Base-by-base conservation (phyloP, 53 echinoderm and acorn worm species). In the Holothuria scabra region DNA sequence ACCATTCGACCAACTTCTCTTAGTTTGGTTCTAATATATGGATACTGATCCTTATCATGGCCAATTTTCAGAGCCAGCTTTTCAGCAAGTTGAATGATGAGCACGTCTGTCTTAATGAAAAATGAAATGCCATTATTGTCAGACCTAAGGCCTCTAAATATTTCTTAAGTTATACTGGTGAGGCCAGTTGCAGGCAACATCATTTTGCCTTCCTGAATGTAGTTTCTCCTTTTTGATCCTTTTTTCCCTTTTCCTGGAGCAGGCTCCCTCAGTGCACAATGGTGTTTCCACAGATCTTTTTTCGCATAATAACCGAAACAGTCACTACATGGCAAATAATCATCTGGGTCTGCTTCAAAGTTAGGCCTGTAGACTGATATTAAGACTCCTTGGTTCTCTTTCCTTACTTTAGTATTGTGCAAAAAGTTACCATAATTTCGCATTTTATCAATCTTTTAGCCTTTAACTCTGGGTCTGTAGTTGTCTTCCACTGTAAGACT, bases 361-460 rank as follows among this genome's bases (percentile, higher is more conserved):
- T 31, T 83, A 65, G 89, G 89, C 59, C 86, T 75, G 31, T 92
- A 89, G 12, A 85, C 75, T 41, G 60, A 69, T 23, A 89, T 78
- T 20, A 92, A 48, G 48, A 35, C 59, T 52, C 92, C 6, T 76
- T 79, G 65, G 26, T 82, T 85, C 28, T 86, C 76, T 83, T 83
- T 55, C 38, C 86, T 35, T 26, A 92, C 89, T 71, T 83, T 86
- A 1, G 28, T 28, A 85, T 92, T 92, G 65, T 92, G 92, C 13
- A 86, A 28, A 69, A 82, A 84, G 59, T 93, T 90, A 12, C 89
- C 93, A 81, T 93, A 76, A 83, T 92, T 92, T 29, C 57, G 20
- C 79, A 90, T 90, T 64, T 74, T 90, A 38, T 90, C 56, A 90
- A 59, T 66, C 81, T 67, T 58, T 86, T 56, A 22, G 82, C 87